A percentile compares a stretch with the other conserved stretches of the same genome.
Conservation (phyloP, 2,888 invertebrate species). For the Alsophila aescularia region DNA sequence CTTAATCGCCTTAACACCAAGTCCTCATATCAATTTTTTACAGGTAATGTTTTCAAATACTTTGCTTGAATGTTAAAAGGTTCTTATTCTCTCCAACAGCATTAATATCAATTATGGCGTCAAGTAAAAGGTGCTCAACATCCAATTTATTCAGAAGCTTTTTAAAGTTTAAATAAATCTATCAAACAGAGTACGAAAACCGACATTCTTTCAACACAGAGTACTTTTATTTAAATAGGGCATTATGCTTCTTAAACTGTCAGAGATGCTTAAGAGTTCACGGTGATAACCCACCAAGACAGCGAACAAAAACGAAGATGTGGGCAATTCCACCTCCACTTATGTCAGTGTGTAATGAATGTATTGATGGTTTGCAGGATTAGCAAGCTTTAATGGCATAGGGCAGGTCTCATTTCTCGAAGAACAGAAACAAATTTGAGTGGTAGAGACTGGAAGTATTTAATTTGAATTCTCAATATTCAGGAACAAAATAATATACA, state of each 20-base stretch:
- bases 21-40: no score
- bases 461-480: no score
- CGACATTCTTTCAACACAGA: slow-evolving; percentile 27
- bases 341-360: no score
- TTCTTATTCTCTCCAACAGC: slow-evolving; percentile 10
- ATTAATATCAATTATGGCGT: slow-evolving; percentile 30
- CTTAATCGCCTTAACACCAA: no score
- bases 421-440: no score
- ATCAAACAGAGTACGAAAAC: slow-evolving; percentile 34
- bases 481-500: no score
- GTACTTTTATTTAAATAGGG: slow-evolving; percentile 30
- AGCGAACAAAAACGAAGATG: neutral
- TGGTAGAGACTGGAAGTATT: no score
- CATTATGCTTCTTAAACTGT: slow-evolving; percentile 24
- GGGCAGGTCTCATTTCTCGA: no score
- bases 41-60: neutral
- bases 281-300: slow-evolving; percentile 11
- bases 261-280: slow-evolving; percentile 16
- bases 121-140: slow-evolving; percentile 29
- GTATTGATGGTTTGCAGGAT: no score
- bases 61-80: slow-evolving; percentile 4
- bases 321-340: no score
- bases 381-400: no score
- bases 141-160: slow-evolving; percentile 34
- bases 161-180: slow-evolving; percentile 37